phyloP scores from a whole-genome alignment of 2,113 vertebrate genomes.

The Megalops atlanticus region DNA sequence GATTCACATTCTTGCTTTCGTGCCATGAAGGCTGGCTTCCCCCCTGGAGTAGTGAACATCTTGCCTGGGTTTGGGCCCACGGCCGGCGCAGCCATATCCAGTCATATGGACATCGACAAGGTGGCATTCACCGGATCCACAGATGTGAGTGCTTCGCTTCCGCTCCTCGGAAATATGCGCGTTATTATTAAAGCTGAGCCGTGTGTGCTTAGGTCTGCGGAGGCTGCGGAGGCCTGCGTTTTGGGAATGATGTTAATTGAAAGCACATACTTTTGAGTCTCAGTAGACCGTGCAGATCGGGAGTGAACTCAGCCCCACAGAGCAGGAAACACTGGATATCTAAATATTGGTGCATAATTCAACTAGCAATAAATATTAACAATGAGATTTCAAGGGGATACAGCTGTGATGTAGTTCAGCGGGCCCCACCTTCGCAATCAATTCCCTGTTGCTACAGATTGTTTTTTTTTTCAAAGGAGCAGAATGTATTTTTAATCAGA shows the following conservation, averaged over 20 bases:
- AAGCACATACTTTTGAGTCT: background rate
- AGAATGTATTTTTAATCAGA: too few relatives aligned
- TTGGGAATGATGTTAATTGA: background rate
- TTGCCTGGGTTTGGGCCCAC: conserved; percentile 89
- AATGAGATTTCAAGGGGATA: too few relatives aligned
- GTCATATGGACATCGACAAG: conserved; percentile 86
- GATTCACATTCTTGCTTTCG: conserved; percentile 29
- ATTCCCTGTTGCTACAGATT: background rate
- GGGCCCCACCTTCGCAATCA: too few relatives aligned
- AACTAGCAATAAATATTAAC: background rate
- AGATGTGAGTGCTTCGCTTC: conserved; percentile 67
- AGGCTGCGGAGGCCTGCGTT: background rate
- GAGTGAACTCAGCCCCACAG: background rate
- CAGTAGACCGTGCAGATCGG: background rate
- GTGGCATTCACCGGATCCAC: conserved; percentile 93
- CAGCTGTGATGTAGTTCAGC: background rate
- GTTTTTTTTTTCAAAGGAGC: too few relatives aligned
- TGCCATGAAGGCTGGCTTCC: conserved; percentile 82
- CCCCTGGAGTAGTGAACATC: conserved; percentile 93
- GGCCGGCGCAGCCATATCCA: conserved; percentile 86
- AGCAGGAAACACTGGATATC: background rate
- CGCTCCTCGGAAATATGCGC: background rate
- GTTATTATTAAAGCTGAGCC: background rate
- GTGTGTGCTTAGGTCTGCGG: background rate
- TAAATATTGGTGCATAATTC: background rate